These are phyloP conservation scores for Stenotaenia linearis DNA, from an alignment of 2,888 invertebrate genomes.

Conservation along the genomic window DNA sequence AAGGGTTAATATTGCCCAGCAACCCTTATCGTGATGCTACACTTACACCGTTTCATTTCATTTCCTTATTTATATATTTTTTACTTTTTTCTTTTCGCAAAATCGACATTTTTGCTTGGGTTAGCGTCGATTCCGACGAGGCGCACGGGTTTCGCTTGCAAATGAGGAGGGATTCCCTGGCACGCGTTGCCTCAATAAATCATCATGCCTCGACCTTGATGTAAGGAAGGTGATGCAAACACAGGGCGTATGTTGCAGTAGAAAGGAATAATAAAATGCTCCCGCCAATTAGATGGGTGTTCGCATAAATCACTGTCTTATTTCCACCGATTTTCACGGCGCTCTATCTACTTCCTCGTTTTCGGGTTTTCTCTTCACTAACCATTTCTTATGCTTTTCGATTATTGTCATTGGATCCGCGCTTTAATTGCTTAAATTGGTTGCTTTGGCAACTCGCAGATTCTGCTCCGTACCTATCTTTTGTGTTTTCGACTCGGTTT, in stretches of 20 bases:
- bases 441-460: background rate
- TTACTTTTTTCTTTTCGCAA: background rate
- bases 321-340: background rate
- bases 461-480: background rate
- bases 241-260: background rate
- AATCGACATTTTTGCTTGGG: background rate
- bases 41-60: background rate
- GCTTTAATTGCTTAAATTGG: conserved; percentile 10
- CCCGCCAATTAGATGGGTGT: conserved; percentile 1
- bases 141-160: background rate
- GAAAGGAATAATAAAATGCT: conserved; percentile 24
- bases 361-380: background rate
- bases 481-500: background rate
- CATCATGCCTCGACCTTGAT: conserved; percentile 9
- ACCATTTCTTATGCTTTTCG: background rate
- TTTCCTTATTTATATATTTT: background rate
- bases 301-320: background rate
- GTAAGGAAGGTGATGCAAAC: conserved; percentile 24
- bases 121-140: background rate
- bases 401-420: conserved; percentile 8
- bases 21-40: background rate
- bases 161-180: conserved; percentile 19
- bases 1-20: background rate
- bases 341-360: background rate
- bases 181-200: conserved; percentile 11